Conservation (phyloP, 2,888 invertebrate genomes). For the Nomada flava region DNA sequence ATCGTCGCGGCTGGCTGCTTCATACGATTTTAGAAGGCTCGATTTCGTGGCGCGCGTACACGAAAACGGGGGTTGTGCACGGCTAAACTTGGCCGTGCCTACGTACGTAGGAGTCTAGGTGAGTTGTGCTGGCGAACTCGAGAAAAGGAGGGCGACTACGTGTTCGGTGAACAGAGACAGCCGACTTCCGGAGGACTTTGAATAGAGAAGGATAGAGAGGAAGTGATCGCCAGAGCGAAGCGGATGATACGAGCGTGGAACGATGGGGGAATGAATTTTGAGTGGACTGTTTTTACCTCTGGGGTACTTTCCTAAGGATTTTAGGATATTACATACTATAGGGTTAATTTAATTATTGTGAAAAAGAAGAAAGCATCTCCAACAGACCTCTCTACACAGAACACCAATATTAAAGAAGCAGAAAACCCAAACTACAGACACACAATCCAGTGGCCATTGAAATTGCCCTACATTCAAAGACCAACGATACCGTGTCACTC, state of each 20-base stretch:
- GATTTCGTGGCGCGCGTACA: constrained; percentile 27
- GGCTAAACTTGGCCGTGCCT: constrained; percentile 63
- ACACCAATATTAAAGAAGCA: too few relatives aligned
- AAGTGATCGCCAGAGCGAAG: constrained; percentile 12
- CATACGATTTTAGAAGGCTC: constrained; percentile 43
- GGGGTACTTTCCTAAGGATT: not conserved
- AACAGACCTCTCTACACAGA: too few relatives aligned
- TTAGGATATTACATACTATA: too few relatives aligned
- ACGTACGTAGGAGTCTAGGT: constrained; percentile 49
- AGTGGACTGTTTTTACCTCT: not conserved
- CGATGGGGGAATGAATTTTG: not conserved
- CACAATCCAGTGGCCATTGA: not conserved
- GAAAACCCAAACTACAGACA: too few relatives aligned
- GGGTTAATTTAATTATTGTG: too few relatives aligned
- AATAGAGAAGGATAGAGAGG: not conserved
- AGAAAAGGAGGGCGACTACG: constrained; percentile 19
- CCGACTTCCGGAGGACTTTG: not conserved
- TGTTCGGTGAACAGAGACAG: not conserved
- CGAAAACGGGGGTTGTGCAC: constrained; percentile 33
- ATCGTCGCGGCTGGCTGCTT: not conserved
- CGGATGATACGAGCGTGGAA: not conserved
- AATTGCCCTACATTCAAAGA: constrained; percentile 5
- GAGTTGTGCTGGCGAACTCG: constrained; percentile 45
- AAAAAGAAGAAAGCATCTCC: not conserved
- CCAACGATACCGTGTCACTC: not conserved